Conservation (phyloP, 2,888 invertebrate genomes). For the Sepioteuthis lessoniana region DNA sequence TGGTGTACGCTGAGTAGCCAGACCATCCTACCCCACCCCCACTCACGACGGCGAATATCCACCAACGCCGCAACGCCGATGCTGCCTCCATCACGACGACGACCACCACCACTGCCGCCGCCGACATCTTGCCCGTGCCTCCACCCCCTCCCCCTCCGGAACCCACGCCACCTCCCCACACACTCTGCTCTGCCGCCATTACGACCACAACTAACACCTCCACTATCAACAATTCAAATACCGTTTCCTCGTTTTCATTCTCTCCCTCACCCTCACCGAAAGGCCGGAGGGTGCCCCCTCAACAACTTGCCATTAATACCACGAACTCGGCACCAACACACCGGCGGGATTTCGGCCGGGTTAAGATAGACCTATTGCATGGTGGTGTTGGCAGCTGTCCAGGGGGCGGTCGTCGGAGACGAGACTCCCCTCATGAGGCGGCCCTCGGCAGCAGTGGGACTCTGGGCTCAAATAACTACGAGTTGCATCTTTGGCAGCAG, state of each 20-base stretch:
- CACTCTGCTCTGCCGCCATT: neutral
- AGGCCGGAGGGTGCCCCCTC: neutral
- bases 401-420: neutral
- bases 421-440: neutral
- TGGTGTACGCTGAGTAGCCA: slow-evolving; percentile 45
- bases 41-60: slow-evolving; percentile 36
- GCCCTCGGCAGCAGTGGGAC: neutral
- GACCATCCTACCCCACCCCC: slow-evolving; percentile 38
- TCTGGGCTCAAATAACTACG: slow-evolving; percentile 1
- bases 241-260: neutral
- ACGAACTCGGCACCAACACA: neutral
- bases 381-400: neutral
- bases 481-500: slow-evolving; percentile 36
- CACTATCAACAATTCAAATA: neutral
- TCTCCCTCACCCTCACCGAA: neutral
- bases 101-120: slow-evolving; percentile 24
- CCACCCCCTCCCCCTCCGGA: neutral
- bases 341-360: neutral
- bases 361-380: neutral
- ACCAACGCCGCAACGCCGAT: neutral
- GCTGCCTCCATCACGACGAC: neutral
- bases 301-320: neutral
- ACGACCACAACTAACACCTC: neutral
- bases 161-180: neutral
- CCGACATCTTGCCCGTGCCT: neutral